Conservation (phyloP, 2,113 vertebrate species). For the Mobula birostris region DNA sequence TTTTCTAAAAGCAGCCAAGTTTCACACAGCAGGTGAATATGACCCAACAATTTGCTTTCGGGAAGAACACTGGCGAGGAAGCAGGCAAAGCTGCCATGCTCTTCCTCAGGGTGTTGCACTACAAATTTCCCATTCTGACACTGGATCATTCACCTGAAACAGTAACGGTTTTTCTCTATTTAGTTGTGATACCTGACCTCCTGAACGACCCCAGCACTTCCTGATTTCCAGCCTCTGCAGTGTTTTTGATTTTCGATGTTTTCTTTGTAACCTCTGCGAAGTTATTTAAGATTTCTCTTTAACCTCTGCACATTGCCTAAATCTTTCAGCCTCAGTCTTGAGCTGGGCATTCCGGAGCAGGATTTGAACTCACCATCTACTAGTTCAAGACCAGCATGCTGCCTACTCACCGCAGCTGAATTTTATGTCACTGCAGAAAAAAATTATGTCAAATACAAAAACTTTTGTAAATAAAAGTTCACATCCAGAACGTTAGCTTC, state of each 20-base stretch:
- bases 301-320: neutral
- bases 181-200: no score
- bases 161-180: no score
- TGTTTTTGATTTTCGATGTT: neutral
- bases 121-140: neutral
- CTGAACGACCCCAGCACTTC: no score
- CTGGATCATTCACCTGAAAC: no score
- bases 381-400: no score
- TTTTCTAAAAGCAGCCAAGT: neutral
- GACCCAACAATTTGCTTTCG: no score
- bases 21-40: neutral
- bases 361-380: neutral
- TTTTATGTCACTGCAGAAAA: no score
- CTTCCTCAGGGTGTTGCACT: neutral
- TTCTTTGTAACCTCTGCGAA: neutral
- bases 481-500: no score
- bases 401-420: no score
- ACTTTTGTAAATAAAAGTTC: no score
- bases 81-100: neutral
- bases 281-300: neutral
- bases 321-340: neutral
- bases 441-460: no score
- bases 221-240: no score
- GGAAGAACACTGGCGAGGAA: neutral
- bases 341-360: neutral